These are phyloP conservation scores for Ellobius talpinus DNA, from an alignment of 2,113 vertebrate species.

Conservation along the genomic window DNA sequence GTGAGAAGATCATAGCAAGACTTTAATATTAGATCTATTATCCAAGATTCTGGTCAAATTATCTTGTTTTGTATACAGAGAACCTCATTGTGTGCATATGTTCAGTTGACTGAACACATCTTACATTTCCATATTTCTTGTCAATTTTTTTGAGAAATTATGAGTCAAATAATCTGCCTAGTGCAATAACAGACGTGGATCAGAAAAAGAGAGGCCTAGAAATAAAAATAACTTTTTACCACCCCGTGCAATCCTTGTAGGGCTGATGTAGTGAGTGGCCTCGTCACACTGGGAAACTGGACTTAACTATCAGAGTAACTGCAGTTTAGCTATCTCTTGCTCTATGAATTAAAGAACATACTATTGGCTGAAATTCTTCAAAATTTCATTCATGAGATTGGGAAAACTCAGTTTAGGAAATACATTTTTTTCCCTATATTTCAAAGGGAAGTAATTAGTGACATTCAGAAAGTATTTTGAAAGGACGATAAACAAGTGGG, in stretches of 20 bases:
- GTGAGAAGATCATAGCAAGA: neutral
- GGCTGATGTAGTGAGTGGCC: neutral
- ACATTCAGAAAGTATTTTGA: slow-evolving; percentile 43
- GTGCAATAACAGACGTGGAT: neutral
- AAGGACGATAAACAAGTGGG: neutral
- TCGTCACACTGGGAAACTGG: neutral
- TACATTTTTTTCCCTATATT: neutral
- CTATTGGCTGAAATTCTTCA: neutral
- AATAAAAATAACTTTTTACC: neutral
- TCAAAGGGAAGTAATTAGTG: neutral
- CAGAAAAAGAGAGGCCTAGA: neutral
- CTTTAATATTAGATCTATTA: neutral
- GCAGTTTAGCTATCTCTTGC: slow-evolving; percentile 13
- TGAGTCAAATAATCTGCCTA: neutral
- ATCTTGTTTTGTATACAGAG: neutral
- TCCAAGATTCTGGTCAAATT: neutral
- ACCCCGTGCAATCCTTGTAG: rapidly evolving
- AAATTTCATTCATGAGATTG: neutral
- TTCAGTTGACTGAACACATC: neutral
- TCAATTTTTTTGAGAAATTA: neutral
- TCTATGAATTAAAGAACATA: slow-evolving; percentile 24
- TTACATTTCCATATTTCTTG: neutral
- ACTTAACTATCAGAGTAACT: neutral
- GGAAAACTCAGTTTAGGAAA: neutral
- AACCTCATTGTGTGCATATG: neutral